These are phyloP conservation scores for Eulacestoma nigropectus DNA, from an alignment of 2,113 vertebrate genomes.

Conservation along the genomic window DNA sequence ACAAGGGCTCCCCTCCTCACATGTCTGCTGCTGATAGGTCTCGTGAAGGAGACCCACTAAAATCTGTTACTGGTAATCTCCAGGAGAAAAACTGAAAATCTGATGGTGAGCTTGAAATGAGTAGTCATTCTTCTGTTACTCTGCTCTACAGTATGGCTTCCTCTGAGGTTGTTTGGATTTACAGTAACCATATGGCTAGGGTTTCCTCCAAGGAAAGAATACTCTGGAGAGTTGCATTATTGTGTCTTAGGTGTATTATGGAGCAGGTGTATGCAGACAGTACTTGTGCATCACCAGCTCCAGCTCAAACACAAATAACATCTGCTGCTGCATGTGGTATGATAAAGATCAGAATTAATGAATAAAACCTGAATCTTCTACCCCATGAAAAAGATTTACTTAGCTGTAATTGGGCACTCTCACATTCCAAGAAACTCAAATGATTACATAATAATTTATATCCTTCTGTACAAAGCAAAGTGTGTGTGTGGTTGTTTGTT, in stretches of 20 bases:
- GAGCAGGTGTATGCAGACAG: neutral
- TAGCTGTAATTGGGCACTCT: neutral
- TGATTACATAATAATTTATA: neutral
- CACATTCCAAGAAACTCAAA: neutral
- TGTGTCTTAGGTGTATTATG: neutral
- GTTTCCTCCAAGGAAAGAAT: neutral
- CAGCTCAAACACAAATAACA: neutral
- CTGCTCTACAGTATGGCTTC: neutral
- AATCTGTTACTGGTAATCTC: neutral
- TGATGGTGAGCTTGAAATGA: neutral
- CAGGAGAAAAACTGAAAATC: neutral
- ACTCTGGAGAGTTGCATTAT: neutral
- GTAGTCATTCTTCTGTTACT: neutral
- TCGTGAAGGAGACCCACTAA: neutral
- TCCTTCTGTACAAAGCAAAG: neutral
- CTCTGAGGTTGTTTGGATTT: neutral
- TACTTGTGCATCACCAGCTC: neutral
- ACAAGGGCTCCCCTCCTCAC: neutral
- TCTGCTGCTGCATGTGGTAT: neutral
- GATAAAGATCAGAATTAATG: neutral
- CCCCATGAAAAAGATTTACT: neutral
- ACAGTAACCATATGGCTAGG: neutral
- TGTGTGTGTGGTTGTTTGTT: neutral
- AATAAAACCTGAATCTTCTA: neutral
- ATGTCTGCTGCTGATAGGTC: neutral